A percentile compares a stretch with the other conserved stretches of the same genome.
phyloP scores from a whole-genome alignment of 1,140 invertebrate genomes.

The Drosophila repleta region DNA sequence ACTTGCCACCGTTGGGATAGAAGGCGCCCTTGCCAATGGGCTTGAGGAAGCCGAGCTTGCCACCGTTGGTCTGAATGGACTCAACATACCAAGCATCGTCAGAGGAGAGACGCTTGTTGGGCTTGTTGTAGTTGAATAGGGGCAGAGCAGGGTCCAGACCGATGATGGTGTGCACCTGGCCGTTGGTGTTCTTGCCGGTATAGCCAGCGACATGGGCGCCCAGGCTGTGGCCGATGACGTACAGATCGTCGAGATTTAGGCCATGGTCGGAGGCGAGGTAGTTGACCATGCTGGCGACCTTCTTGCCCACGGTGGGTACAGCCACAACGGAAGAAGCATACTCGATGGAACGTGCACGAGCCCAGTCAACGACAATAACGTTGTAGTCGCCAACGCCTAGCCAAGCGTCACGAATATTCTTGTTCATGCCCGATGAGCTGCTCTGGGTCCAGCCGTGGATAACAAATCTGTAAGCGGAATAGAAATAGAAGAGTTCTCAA shows the following conservation, averaged over 20 bases:
- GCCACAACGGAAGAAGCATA: slow-evolving; percentile 84
- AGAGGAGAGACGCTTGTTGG: slow-evolving; percentile 83
- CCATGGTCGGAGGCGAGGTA: slow-evolving; percentile 68
- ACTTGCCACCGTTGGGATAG: slow-evolving; percentile 84
- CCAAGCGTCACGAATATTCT: slow-evolving; percentile 84
- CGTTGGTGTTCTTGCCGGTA: slow-evolving; percentile 83
- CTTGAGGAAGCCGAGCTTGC: slow-evolving; percentile 84
- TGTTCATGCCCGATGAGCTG: slow-evolving; percentile 62
- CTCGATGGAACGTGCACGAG: slow-evolving; percentile 83
- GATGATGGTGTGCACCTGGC: slow-evolving; percentile 67
- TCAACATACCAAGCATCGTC: slow-evolving; percentile 76
- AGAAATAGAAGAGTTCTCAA: too few relatives aligned
- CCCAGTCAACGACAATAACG: slow-evolving; percentile 88
- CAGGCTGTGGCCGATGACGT: slow-evolving; percentile 83
- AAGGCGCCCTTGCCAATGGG: slow-evolving; percentile 85
- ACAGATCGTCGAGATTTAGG: slow-evolving; percentile 60
- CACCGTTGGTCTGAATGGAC: slow-evolving; percentile 86
- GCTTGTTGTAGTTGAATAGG: slow-evolving; percentile 70
- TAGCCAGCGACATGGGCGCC: slow-evolving; percentile 85
- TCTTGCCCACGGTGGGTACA: slow-evolving; percentile 69
- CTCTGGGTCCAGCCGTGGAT: slow-evolving; percentile 79
- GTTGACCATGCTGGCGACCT: slow-evolving; percentile 79
- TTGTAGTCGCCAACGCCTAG: slow-evolving; percentile 84
- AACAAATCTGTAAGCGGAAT: slow-evolving; percentile 42
- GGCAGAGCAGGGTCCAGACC: slow-evolving; percentile 85